Percentiles rank a stretch among this genome's conserved stretches.
Evolutionary conservation across 2,113 vertebrate species (phyloP).

Genomic region (Dipodomys ordii): DNA sequence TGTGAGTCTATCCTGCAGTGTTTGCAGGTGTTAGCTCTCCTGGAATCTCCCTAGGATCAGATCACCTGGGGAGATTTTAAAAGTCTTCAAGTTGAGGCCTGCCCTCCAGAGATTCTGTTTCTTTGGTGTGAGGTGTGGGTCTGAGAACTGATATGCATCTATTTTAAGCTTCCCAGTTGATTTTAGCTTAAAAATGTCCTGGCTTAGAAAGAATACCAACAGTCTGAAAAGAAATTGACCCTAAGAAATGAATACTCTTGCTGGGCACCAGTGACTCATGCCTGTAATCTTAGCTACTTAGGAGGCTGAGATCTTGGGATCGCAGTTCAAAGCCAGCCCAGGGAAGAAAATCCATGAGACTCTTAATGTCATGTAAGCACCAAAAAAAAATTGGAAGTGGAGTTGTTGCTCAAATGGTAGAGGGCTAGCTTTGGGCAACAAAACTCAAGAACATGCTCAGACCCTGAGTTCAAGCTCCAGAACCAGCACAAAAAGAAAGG

Average conservation of each 20-base stretch:
- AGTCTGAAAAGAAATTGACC: background rate
- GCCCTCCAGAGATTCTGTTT: background rate
- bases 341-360: no score
- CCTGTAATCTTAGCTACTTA: no score
- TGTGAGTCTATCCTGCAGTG: fast-evolving
- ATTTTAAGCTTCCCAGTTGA: background rate
- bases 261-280: no score
- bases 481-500: no score
- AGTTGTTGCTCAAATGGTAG: no score
- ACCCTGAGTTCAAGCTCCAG: no score
- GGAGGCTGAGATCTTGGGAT: no score
- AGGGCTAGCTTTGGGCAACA: no score
- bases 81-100: background rate
- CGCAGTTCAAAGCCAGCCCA: no score
- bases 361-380: no score
- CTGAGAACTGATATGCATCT: background rate
- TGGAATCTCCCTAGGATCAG: background rate
- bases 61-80: background rate
- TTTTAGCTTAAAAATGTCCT: background rate
- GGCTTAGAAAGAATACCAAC: background rate
- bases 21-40: background rate
- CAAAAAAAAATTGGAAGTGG: no score
- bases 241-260: background rate
- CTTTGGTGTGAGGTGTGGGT: background rate
- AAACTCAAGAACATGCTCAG: no score